A percentile compares a stretch with the other conserved stretches of the same genome.
Conservation (phyloP, 2,113 vertebrate genomes). For the Plectropomus leopardus region DNA sequence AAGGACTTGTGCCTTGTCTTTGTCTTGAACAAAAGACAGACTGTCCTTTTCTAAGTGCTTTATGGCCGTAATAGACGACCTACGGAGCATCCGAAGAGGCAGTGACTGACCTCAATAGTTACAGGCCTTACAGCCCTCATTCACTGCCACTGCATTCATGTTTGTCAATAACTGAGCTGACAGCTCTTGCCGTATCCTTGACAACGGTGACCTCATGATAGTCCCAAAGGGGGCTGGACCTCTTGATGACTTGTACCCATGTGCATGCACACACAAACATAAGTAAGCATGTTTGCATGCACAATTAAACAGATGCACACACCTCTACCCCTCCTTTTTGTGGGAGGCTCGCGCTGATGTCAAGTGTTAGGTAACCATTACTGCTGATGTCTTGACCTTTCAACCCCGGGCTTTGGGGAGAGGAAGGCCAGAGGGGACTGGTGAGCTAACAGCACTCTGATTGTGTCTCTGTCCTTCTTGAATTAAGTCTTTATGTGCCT, state of each 20-base stretch:
- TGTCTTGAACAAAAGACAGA: constrained; percentile 47
- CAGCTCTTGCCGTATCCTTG: constrained; percentile 65
- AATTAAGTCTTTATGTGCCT: constrained; percentile 20
- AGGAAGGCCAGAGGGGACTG: constrained; percentile 60
- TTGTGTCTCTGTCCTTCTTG: constrained; percentile 35
- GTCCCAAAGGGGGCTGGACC: constrained; percentile 48
- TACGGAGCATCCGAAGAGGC: constrained; percentile 44
- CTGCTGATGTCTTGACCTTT: constrained; percentile 74
- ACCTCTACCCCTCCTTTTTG: not conserved
- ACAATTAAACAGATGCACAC: constrained; percentile 34
- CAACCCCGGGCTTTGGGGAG: constrained; percentile 60
- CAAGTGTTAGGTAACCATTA: constrained; percentile 83
- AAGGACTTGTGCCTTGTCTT: constrained; percentile 46
- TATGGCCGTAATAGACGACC: constrained; percentile 52
- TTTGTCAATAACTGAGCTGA: constrained; percentile 67
- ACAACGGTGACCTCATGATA: constrained; percentile 66
- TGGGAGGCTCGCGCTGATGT: constrained; percentile 60
- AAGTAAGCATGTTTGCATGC: constrained; percentile 13
- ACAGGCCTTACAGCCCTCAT: constrained; percentile 51
- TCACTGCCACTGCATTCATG: constrained; percentile 45
- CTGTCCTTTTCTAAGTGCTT: constrained; percentile 51
- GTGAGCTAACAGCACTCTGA: constrained; percentile 40
- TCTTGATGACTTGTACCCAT: constrained; percentile 37
- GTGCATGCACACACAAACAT: not conserved
- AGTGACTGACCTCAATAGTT: constrained; percentile 40